These are phyloP conservation scores for Panulirus ornatus DNA, from an alignment of 1,140 invertebrate genomes.

Conservation along the genomic window DNA sequence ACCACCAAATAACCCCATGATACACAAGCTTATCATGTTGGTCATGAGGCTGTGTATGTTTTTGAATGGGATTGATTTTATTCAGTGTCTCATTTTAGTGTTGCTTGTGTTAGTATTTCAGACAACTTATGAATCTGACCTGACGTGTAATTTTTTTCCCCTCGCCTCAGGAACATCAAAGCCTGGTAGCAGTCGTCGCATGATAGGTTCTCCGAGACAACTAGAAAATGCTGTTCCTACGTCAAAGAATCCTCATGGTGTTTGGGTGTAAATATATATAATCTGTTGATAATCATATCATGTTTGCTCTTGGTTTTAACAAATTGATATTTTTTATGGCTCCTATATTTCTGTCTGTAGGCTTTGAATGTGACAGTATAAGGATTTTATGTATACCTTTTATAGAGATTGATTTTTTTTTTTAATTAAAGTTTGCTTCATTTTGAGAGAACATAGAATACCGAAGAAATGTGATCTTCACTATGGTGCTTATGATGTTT, in stretches of 20 bases:
- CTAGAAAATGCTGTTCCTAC: constrained; percentile 95
- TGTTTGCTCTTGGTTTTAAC: neutral
- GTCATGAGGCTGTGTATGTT: too few relatives aligned
- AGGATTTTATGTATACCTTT: neutral
- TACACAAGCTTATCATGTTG: too few relatives aligned
- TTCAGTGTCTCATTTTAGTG: neutral
- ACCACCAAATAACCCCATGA: too few relatives aligned
- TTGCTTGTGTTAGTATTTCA: neutral
- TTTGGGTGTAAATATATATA: constrained; percentile 88
- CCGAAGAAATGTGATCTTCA: neutral
- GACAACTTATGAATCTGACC: too few relatives aligned
- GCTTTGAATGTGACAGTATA: neutral
- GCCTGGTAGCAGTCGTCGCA: constrained; percentile 90
- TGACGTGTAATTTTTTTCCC: constrained; percentile 12
- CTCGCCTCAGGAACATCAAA: constrained; percentile 85
- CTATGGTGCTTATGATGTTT: neutral
- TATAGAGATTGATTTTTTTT: neutral
- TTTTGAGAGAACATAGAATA: neutral
- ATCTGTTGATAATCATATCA: constrained; percentile 2
- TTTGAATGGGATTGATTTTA: too few relatives aligned
- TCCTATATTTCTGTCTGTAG: neutral
- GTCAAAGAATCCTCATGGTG: constrained; percentile 96
- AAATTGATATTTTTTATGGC: neutral
- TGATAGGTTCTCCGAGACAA: constrained; percentile 93
- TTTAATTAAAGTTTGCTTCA: neutral